phyloP scores from a whole-genome alignment of 2,888 invertebrate species.

The Dorcus hopei region DNA sequence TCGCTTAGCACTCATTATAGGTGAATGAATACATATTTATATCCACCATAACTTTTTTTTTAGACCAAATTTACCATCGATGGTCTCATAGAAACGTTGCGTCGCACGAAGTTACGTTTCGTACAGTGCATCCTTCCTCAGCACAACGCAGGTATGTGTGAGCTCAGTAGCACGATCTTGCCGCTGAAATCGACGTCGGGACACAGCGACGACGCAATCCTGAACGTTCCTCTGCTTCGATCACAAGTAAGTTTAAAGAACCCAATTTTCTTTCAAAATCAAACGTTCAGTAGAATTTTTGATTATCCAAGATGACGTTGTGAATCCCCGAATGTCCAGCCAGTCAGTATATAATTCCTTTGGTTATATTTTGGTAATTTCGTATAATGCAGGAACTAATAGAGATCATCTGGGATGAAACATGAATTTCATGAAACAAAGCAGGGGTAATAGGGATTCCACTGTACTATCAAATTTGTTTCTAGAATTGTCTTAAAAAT shows the following conservation, averaged over 20 bases:
- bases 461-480: too few species aligned
- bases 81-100: constrained; percentile 84
- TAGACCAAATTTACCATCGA: constrained; percentile 73
- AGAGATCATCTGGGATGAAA: too few species aligned
- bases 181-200: constrained; percentile 48
- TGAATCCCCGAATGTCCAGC: too few species aligned
- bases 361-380: too few species aligned
- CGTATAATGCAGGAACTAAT: too few species aligned
- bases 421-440: too few species aligned
- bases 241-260: constrained; percentile 64
- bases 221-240: constrained; percentile 84
- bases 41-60: constrained; percentile 27
- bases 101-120: constrained; percentile 84
- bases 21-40: not conserved
- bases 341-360: too few species aligned
- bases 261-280: not conserved
- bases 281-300: too few species aligned
- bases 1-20: not conserved
- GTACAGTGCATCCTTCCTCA: constrained; percentile 82
- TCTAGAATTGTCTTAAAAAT: too few species aligned
- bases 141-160: constrained; percentile 68
- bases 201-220: constrained; percentile 51
- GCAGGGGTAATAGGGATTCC: too few species aligned
- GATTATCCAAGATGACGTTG: too few species aligned
- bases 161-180: constrained; percentile 52